Evolutionary conservation across 2,113 vertebrate species (phyloP).

Genomic region (Plecturocebus donacophilus): DNA sequence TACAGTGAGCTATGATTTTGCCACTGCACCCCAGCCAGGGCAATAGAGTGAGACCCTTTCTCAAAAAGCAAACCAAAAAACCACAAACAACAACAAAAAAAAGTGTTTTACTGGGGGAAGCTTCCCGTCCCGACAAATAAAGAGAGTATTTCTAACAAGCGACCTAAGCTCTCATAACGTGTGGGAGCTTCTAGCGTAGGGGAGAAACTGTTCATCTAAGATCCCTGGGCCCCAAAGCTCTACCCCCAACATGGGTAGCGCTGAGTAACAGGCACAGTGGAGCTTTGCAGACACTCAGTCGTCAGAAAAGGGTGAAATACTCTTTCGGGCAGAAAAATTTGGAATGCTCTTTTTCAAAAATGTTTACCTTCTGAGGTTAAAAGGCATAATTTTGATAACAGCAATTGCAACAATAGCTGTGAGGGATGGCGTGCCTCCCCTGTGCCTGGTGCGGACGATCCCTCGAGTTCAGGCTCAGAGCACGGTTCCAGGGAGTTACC

Average conservation of each 20-base stretch:
- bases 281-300: neutral
- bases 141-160: neutral
- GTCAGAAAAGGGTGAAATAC: neutral
- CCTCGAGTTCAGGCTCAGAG: neutral
- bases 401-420: accelerated
- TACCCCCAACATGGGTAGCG: neutral
- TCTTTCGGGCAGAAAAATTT: neutral
- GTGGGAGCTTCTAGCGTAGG: neutral
- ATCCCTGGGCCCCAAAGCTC: neutral
- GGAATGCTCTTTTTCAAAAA: neutral
- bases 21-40: too few relatives aligned
- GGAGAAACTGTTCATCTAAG: too few relatives aligned
- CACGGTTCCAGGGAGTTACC: accelerated
- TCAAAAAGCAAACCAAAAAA: too few relatives aligned
- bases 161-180: neutral
- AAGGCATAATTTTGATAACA: neutral
- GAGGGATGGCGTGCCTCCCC: accelerated
- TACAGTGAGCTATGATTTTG: too few relatives aligned
- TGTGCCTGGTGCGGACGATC: neutral
- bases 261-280: neutral
- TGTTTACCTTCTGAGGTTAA: neutral
- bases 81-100: too few relatives aligned
- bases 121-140: neutral
- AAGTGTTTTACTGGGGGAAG: neutral
- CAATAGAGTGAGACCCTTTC: too few relatives aligned